Evolutionary conservation across 2,113 vertebrate species (phyloP).

Genomic region (Circaetus gallicus): DNA sequence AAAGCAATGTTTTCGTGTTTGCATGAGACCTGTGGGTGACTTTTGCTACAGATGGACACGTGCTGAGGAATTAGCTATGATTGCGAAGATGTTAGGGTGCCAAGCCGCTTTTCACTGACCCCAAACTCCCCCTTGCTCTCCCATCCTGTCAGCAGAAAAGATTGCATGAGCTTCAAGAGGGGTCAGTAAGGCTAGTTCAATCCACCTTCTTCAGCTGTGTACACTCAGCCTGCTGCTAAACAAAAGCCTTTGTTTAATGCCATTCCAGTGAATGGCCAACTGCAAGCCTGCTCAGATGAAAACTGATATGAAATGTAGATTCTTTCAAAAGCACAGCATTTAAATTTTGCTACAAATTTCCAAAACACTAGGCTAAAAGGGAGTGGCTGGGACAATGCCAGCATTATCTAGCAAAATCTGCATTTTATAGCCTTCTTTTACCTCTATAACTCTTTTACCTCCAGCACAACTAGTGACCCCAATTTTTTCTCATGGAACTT

Average conservation of each 20-base stretch:
- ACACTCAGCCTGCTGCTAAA: constrained; percentile 15
- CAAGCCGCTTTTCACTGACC: background rate
- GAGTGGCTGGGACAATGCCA: background rate
- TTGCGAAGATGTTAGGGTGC: background rate
- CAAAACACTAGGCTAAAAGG: background rate
- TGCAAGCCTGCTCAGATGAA: constrained; percentile 16
- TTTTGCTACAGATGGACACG: background rate
- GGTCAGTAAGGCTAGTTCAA: constrained; percentile 12
- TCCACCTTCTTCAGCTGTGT: constrained; percentile 38
- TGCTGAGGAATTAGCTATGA: background rate
- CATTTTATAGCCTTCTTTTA: background rate
- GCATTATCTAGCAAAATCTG: background rate
- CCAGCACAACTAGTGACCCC: background rate
- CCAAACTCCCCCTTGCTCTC: background rate
- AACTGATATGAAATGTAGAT: constrained; percentile 18
- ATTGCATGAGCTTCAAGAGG: background rate
- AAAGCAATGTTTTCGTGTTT: background rate
- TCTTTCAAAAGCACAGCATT: background rate
- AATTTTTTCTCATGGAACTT: background rate
- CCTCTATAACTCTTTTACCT: background rate
- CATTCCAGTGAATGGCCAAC: background rate
- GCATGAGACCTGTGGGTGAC: background rate
- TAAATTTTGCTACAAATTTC: background rate
- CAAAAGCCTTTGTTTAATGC: constrained; percentile 48
- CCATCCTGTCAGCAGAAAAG: background rate